Percentiles rank a stretch among this genome's conserved stretches.
These are phyloP conservation scores for Amazonetta brasiliensis DNA, from an alignment of 2,797 vertebrate genomes.

Conservation along the genomic window DNA sequence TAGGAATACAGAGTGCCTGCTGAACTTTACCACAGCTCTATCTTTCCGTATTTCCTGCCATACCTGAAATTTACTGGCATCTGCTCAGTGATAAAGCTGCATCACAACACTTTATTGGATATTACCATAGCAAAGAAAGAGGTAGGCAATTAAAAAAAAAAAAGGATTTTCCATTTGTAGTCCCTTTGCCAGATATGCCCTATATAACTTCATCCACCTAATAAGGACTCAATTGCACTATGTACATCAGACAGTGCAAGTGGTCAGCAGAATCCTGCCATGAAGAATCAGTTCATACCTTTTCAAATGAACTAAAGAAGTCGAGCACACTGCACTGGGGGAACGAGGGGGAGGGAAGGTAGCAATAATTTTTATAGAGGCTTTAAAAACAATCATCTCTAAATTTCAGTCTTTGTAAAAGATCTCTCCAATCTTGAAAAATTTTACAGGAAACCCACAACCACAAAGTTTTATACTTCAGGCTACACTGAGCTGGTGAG, in stretches of 20 bases:
- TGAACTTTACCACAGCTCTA: neutral
- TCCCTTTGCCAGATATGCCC: neutral
- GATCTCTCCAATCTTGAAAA: neutral
- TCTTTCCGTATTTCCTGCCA: neutral
- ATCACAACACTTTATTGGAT: neutral
- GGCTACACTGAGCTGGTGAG: neutral
- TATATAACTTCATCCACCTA: neutral
- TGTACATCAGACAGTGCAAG: neutral
- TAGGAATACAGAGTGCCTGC: neutral
- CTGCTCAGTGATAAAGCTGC: neutral
- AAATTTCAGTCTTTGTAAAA: neutral
- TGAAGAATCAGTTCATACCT: neutral
- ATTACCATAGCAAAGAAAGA: neutral
- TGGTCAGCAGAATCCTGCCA: neutral
- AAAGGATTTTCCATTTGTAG: constrained; percentile 47
- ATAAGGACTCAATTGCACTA: neutral
- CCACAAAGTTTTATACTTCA: neutral
- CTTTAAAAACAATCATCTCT: neutral
- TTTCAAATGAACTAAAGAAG: neutral
- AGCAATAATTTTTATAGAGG: neutral
- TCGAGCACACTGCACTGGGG: neutral
- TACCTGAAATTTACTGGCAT: neutral
- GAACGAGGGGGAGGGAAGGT: neutral
- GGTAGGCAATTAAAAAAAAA: neutral
- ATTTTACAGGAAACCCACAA: neutral